Base-by-base conservation (phyloP, 2,797 vertebrate genomes). In the Vireo griseus region DNA sequence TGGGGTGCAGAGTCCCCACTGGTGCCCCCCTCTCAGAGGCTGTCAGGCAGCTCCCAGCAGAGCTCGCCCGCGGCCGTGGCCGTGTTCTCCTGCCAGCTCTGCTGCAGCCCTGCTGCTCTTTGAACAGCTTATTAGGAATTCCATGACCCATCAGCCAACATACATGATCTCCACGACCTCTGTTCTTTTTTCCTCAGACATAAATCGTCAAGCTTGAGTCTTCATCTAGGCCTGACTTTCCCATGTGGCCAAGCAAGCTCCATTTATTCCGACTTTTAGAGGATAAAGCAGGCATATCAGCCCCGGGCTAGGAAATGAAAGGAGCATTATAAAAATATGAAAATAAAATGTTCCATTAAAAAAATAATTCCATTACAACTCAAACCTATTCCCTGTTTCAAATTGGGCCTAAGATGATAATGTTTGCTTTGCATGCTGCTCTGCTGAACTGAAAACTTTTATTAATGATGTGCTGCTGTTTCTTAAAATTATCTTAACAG, bases 401-500 rank as follows among this genome's bases (percentile, higher is more conserved):
- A 94, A 83, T 31, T 12, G 4, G 71, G 33, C 47, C 66, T 71
- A 61, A 73, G 87, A 96, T 69, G 51, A 55, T 80, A 88, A 79
- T 69, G 68, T 83, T 97, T 96, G 72, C 76, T 93, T 77, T 81
- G 35, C 39, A 50, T 57, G 40, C 79, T 85, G 92, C 92, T 96
- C 88, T 94, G 83, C 61, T 97, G 95, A 95, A 95, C 92, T 83
- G 85, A 92, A 96, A 97, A 91, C 76, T 93, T 96, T 88, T 90
- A 97, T 96, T 97, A 97, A 95, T 83, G 75, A 91, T 91, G 68
- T 67, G 73, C 57, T 92, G 92, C 90, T 88, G 35, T 25, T 95
- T 93, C 85, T 95, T 75, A 52, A 96, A 96, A 96, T 97, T 95
- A 96, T 96, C 73, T 59, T 91, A 97, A 94, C 69, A 81, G 95